Percentiles rank a stretch among this genome's conserved stretches.
Evolutionary conservation across 2,888 invertebrate genomes (phyloP).

Genomic region (Ariolimax columbianus): DNA sequence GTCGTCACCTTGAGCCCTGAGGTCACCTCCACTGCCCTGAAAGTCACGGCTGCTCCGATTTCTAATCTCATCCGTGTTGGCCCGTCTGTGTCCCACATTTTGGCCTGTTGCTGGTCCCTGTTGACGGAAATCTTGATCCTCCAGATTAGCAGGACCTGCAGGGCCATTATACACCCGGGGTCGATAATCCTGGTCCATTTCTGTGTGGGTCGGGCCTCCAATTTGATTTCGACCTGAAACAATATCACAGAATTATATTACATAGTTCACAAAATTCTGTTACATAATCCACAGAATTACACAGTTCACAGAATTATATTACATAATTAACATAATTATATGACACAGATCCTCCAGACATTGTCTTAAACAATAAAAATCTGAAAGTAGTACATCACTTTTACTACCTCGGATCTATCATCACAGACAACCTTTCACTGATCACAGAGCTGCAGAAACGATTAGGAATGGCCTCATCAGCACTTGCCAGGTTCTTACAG

Average conservation of each 20-base stretch:
- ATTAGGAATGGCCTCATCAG: too few relatives aligned
- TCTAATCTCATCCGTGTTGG: slow-evolving; percentile 25
- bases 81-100: not conserved
- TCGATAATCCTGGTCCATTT: slow-evolving; percentile 50
- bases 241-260: not conserved
- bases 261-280: not conserved
- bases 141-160: slow-evolving; percentile 9
- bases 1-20: not conserved
- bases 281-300: too few relatives aligned
- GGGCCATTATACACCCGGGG: slow-evolving; percentile 33
- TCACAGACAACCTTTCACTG: too few relatives aligned
- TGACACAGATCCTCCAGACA: too few relatives aligned
- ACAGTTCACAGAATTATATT: too few relatives aligned
- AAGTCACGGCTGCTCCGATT: slow-evolving; percentile 25
- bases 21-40: slow-evolving; percentile 22
- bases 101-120: not conserved
- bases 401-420: too few relatives aligned
- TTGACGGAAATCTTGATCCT: slow-evolving; percentile 53
- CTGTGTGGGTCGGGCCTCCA: not conserved
- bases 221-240: slow-evolving; percentile 29
- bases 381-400: too few relatives aligned
- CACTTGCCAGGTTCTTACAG: too few relatives aligned
- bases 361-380: too few relatives aligned
- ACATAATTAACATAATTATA: too few relatives aligned
- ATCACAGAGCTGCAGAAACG: too few relatives aligned